These are phyloP conservation scores for Sternotherus odoratus DNA, from an alignment of 2,797 vertebrate genomes.

Conservation along the genomic window DNA sequence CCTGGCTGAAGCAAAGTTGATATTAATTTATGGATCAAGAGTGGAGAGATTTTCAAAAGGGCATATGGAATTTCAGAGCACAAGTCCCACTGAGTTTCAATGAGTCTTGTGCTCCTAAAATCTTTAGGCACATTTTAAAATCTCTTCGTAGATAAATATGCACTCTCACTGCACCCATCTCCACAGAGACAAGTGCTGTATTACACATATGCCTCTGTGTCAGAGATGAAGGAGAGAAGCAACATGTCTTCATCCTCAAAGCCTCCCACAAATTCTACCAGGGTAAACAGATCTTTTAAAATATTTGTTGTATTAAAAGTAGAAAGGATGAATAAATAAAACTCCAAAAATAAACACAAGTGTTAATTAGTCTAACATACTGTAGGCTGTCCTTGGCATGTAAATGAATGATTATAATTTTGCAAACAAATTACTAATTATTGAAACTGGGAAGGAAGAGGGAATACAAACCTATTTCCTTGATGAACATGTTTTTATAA, in stretches of 20 bases:
- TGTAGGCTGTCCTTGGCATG: conserved; percentile 35
- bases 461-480: conserved; percentile 21
- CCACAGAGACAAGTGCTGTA: neutral
- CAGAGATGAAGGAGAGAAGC: neutral
- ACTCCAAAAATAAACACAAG: conserved; percentile 49
- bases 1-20: neutral
- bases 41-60: neutral
- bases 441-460: conserved; percentile 34
- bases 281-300: neutral
- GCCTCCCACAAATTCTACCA: neutral
- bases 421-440: conserved; percentile 57
- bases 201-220: neutral
- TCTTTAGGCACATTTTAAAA: neutral
- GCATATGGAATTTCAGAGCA: neutral
- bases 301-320: neutral
- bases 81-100: neutral
- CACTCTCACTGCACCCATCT: neutral
- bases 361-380: conserved; percentile 59
- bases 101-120: neutral
- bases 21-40: neutral
- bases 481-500: conserved; percentile 47
- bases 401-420: conserved; percentile 61
- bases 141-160: neutral
- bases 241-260: neutral
- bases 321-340: conserved; percentile 18